Base-by-base conservation (phyloP, 2,113 vertebrate genomes). In the Lophochroa leadbeateri region DNA sequence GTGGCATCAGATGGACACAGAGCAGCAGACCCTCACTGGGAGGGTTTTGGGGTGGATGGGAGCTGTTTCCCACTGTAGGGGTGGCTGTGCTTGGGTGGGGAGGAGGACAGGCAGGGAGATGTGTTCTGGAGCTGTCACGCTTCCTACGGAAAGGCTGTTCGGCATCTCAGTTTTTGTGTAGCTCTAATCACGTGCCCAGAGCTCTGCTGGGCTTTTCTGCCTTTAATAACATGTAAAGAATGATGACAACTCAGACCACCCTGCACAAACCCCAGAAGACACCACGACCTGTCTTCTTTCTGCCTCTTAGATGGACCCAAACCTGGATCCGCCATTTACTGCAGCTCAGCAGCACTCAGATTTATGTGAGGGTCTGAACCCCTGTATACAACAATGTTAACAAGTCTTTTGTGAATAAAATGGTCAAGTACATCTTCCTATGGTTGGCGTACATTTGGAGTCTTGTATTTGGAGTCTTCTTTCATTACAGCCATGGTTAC, bases 41-140 rank as follows among this genome's bases (percentile, higher is more conserved):
- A 23, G 41, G 46, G 53, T 2, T 33, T 20, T 1, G 0, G 1
- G 31, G 71, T 5, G 17, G 53, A 27, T 0, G 0, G 55, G 58
- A 50, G 19, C 35, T 1, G 27, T 5, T 29, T 41, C 15, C 12
- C 70, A 2, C 8, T 0, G 0, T 9, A 52, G 0, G 2, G 49
- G 33, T 3, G 0, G 86, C 74, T 55, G 50, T 37, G 86, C 57
- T 0, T 1, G 33, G 13, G 13, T 57, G 3, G 77, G 29, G 35
- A 65, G 47, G 57, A 31, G 86, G 13, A 52, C 19, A 37, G 28
- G 9, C 20, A 14, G 11, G 86, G 69, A 87, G 77, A 33, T 2
- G 39, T 5, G 82, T 1, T 82, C 88, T 64, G 92, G 49, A 85
- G 82, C 81, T 70, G 35, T 31, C 91, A 88, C 11, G 25, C 86